Base-by-base conservation (phyloP, 2,888 invertebrate genomes). In the Cataglyphis livida region DNA sequence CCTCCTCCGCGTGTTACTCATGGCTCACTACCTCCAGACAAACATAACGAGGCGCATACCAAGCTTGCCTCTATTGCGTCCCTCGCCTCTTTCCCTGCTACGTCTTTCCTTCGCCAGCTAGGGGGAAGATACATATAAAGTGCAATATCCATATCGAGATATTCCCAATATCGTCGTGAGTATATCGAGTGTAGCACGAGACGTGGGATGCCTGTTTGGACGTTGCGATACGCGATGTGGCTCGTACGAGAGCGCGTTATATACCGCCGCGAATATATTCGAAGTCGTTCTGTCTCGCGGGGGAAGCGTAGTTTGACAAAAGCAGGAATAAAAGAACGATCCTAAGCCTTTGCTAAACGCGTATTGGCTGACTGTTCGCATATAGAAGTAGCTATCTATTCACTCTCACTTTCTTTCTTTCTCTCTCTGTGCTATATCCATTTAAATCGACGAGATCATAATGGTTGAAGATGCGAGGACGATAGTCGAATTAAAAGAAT, bases 111-210 rank as follows among this genome's bases (percentile, higher is more conserved):
- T 79, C 65, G 71, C 65, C 38, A 12, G 35, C 41, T 12, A 6
- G 62, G n/a, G 28, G 44, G 15, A 59, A 85, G 78, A 78, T 76
- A 87, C 70, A 65, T 85, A 71, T 51, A 79, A 83, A 78, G 71
- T 73, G 74, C 83, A 87, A 87, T 88, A 90, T 87, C 91, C 85
- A 87, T 89, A 87, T 88, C 88, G 83, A 84, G 82, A 85, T 83
- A 85, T 86, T 81, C 76, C 70, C 65, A 81, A 68, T 66, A 79
- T 75, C 79, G 71, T 87, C 85, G 84, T 48, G 81, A 54, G 76
- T 86, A 86, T 87, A 87, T 84, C 84, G 87, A 86, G 75, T 79
- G 78, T 35, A 81, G 65, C n/a, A 21, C 48, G 70, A 84, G 74
- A 70, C 78, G 65, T 35, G 41, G 71, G 54, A 73, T 73, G 76